These are phyloP conservation scores for Caloenas nicobarica DNA, from an alignment of 2,113 vertebrate species.

Conservation along the genomic window DNA sequence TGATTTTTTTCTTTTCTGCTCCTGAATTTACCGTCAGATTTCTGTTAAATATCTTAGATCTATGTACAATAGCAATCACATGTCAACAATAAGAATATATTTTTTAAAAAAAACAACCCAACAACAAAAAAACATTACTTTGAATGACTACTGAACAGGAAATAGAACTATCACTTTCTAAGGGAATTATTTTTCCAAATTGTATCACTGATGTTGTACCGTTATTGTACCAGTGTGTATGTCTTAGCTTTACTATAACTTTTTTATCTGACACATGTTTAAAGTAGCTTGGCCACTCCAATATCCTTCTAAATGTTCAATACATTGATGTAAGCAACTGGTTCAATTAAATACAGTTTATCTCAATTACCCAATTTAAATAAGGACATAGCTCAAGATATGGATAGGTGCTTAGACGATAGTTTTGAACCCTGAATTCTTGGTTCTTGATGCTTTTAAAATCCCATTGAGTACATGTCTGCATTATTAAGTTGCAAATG, in stretches of 20 bases:
- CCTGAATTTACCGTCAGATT: background rate
- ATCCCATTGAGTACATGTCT: background rate
- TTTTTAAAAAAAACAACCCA: background rate
- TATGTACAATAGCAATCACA: background rate
- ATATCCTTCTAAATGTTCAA: background rate
- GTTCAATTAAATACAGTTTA: background rate
- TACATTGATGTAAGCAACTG: background rate
- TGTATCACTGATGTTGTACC: background rate
- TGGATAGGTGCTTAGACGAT: background rate
- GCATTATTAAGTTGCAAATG: background rate
- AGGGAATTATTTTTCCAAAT: background rate
- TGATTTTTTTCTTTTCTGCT: background rate
- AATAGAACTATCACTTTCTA: background rate
- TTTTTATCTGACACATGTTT: background rate
- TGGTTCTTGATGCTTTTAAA: background rate
- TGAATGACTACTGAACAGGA: background rate
- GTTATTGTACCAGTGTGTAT: background rate
- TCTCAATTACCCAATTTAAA: background rate
- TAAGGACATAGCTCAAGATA: background rate
- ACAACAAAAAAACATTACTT: background rate
- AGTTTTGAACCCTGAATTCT: background rate
- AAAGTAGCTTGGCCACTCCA: background rate
- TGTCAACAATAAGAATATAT: background rate
- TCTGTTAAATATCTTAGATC: background rate
- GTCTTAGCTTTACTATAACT: background rate